phyloP scores from a whole-genome alignment of 2,113 vertebrate genomes.

The Cromileptes altivelis region DNA sequence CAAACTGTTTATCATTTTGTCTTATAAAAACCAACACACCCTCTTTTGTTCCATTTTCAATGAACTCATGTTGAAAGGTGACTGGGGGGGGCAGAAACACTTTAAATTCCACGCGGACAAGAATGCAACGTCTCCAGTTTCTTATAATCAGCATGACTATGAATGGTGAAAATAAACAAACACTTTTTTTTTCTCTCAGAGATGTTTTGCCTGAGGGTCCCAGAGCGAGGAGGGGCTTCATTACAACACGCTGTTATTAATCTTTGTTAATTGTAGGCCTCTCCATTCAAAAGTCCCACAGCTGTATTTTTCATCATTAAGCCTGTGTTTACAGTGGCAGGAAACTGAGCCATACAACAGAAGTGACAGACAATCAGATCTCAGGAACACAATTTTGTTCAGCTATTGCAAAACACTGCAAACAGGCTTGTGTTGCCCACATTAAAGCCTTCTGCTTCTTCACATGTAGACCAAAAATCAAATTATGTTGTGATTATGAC shows the following conservation, averaged over 20 bases:
- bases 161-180: slow-evolving; percentile 80
- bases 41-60: slow-evolving; percentile 33
- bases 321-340: slow-evolving; percentile 48
- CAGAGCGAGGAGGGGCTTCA: slow-evolving; percentile 53
- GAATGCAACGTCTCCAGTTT: slow-evolving; percentile 70
- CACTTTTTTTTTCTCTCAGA: slow-evolving; percentile 68
- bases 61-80: slow-evolving; percentile 56
- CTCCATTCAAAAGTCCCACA: slow-evolving; percentile 64
- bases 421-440: too few relatives aligned
- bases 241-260: slow-evolving; percentile 78
- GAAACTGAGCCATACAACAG: slow-evolving; percentile 17
- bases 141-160: slow-evolving; percentile 77
- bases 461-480: not conserved
- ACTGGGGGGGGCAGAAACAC: not conserved
- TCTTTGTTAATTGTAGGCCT: slow-evolving; percentile 82
- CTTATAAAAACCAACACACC: not conserved
- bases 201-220: slow-evolving; percentile 65
- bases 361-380: slow-evolving; percentile 27
- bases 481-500: not conserved
- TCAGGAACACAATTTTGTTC: not conserved
- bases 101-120: slow-evolving; percentile 58
- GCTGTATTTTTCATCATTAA: slow-evolving; percentile 78
- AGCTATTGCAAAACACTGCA: not conserved
- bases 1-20: not conserved
- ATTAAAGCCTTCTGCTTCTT: not conserved